Evolutionary conservation across 2,113 vertebrate species (phyloP).

Genomic region (Podarcis raffonei): DNA sequence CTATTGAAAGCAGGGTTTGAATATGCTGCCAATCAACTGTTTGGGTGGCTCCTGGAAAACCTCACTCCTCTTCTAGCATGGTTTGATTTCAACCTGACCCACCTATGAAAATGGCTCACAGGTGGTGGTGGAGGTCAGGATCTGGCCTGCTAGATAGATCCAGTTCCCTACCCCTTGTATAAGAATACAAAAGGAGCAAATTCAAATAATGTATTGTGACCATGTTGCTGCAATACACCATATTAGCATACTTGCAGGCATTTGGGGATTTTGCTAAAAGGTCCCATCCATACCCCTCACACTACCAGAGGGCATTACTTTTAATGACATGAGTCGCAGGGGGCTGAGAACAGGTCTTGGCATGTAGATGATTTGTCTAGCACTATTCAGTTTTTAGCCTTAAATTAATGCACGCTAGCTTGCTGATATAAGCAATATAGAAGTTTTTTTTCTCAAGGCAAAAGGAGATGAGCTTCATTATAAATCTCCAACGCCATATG

Average conservation of each 20-base stretch:
- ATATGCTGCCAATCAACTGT: too few relatives aligned
- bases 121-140: too few relatives aligned
- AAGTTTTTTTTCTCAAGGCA: constrained; percentile 35
- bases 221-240: not conserved
- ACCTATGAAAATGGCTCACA: too few relatives aligned
- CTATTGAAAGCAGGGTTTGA: too few relatives aligned
- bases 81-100: too few relatives aligned
- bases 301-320: not conserved
- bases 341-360: constrained; percentile 5
- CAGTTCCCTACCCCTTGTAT: too few relatives aligned
- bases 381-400: constrained; percentile 6
- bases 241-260: not conserved
- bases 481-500: constrained; percentile 11
- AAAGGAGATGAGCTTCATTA: constrained; percentile 8
- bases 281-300: not conserved
- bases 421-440: constrained; percentile 21
- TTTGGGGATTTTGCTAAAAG: not conserved
- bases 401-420: constrained; percentile 28
- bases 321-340: not conserved
- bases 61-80: too few relatives aligned
- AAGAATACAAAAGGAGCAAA: not conserved
- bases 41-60: too few relatives aligned
- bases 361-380: constrained; percentile 32
- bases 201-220: not conserved
- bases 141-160: too few relatives aligned